Base-by-base conservation (phyloP, 2,888 invertebrate species). In the Plebejus melissa region DNA sequence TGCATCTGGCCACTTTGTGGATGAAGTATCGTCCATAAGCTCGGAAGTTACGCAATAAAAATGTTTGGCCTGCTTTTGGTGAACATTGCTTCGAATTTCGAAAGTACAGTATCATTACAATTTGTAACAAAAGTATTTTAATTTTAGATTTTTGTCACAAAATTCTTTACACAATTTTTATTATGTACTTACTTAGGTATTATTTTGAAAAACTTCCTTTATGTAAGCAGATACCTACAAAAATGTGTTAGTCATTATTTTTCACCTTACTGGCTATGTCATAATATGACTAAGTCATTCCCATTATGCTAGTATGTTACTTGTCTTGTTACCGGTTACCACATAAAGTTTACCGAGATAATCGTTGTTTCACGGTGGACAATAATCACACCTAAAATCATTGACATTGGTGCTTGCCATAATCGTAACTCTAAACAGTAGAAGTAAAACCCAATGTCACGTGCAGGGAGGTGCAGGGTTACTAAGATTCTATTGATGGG, bases 401-500 rank as follows among this genome's bases (percentile, higher is more conserved):
- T n/a, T 22, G 1, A 22, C 9, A 46, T 41, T 22, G 22, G 22
- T 22, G 22, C 22, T 22, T 22, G 11, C 70, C 5, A 70, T 22
- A 70, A 46, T 70, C 70, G 0, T 9, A 41, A 70, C 38, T n/a
- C n/a, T 41, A 70, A 46, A 70, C n/a, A 46, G 38, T 38, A 4
- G 41, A 70, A 70, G 58, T 70, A n/a, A 36, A 46, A 70, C 38
- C 70, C 22, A 70, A 70, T 70, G 70, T 70, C 70, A 70, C 70
- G 70, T 70, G n/a, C n/a, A 70, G 46, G 71, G 71, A 70, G 46
- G 70, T 70, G n/a, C n/a, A 70, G 46, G 71, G 71, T 71, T 71
- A 22, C 50, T 16, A 71, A 71, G 22, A 22, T 71, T 46, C 46
- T 50, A 28, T 46, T 46, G 50, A 32, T 71, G 46, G 46, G 22